A percentile compares a stretch with the other conserved stretches of the same genome.
phyloP scores from a whole-genome alignment of 2,113 vertebrate species.

The Stegastes partitus region DNA sequence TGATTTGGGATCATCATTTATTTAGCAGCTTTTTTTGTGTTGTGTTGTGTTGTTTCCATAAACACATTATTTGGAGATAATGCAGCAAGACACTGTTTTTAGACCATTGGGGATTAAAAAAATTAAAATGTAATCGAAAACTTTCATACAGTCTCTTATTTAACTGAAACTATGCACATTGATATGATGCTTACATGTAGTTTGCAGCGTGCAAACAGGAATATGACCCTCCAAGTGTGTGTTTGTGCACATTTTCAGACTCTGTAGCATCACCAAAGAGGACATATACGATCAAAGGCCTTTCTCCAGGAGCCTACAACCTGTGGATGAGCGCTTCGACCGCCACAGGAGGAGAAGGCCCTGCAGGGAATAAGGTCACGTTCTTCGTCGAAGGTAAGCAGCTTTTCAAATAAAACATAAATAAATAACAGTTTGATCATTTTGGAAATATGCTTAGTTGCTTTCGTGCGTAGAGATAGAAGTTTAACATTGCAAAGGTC shows the following conservation, averaged over 20 bases:
- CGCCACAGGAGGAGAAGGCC: conserved; percentile 70
- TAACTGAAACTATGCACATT: neutral
- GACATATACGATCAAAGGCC: conserved; percentile 30
- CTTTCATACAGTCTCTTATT: neutral
- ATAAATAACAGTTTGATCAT: neutral
- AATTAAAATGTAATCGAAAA: no score
- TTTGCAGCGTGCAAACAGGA: neutral
- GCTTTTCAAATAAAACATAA: no score
- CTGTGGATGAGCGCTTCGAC: conserved; percentile 82
- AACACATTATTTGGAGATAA: neutral
- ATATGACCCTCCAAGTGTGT: neutral
- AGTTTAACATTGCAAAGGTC: neutral
- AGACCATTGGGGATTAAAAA: neutral
- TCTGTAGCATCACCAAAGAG: conserved; percentile 24
- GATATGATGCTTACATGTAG: neutral
- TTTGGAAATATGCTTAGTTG: neutral
- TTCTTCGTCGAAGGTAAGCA: conserved; percentile 72
- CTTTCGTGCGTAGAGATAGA: neutral
- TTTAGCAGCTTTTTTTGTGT: neutral
- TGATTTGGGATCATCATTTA: neutral
- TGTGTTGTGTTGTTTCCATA: no score
- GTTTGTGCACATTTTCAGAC: conserved; percentile 46
- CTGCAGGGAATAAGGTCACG: conserved; percentile 2
- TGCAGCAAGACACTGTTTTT: neutral
- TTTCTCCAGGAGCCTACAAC: conserved; percentile 61